Evolutionary conservation across 2,888 invertebrate species (phyloP), one percentile per base, ranked within the genome.

Genomic region (Villa cingulata): DNA sequence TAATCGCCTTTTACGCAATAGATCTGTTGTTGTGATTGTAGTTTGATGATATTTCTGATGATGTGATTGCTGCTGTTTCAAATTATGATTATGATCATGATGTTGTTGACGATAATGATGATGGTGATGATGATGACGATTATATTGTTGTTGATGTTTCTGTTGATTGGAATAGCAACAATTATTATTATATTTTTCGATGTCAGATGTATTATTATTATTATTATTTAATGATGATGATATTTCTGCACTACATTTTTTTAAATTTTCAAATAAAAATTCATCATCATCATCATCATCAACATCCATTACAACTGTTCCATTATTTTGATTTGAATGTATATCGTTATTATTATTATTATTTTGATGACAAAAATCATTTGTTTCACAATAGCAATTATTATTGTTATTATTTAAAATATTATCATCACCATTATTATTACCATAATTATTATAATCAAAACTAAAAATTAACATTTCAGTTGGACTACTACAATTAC

Each of bases 1-100:
- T 42, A 83, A 68, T 27, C 84, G 70, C 20, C 83, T 70, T 43
- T 75, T 74, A 17, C 56, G 57, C 5, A 64, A 43, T 2, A 66
- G 55, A 15, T 62, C 61, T 3, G 43, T 12, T 32, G n/a, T n/a
- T n/a, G n/a, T 42, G 32, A n/a, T 41, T n/a, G 6, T 29, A 17
- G 7, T n/a, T 12, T 29, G 27, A 32, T 42, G 16, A 6, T 5
- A 29, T 41, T 29, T 27, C 41, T n/a, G n/a, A 14, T 40, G n/a
- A 20, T 20, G n/a, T 15, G 19, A 19, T 37, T n/a, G 15, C 36
- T 19, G 29, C 20, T 29, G 6, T 16, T 34, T n/a, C n/a, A n/a
- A n/a, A 3, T 23, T 17, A 6, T 42, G 23, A 23, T n/a, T 29
- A 18, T 34, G 32, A 27, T 41, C 27, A 5, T 41, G 5, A 2